Conservation (phyloP, 2,113 vertebrate species). For the Calonectris borealis region DNA sequence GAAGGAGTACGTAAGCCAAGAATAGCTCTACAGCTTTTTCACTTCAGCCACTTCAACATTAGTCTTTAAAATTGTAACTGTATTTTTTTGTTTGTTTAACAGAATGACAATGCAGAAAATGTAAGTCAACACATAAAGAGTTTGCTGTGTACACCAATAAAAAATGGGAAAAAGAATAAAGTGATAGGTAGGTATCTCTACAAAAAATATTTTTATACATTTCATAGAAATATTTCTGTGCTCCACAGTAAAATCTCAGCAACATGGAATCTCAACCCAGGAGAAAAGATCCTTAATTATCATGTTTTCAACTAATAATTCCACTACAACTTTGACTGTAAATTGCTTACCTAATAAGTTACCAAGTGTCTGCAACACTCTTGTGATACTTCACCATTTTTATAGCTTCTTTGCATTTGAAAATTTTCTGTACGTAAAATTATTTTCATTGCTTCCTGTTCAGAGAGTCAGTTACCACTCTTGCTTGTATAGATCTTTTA, state of each 20-base stretch:
- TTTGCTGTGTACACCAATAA: conserved; percentile 94
- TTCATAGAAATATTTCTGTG: background rate
- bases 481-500: background rate
- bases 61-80: background rate
- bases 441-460: background rate
- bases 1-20: background rate
- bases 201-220: background rate
- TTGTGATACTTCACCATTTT: background rate
- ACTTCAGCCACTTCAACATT: background rate
- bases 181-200: conserved; percentile 87
- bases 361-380: background rate
- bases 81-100: conserved; percentile 57
- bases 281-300: background rate
- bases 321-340: background rate
- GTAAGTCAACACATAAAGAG: conserved; percentile 80
- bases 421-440: background rate
- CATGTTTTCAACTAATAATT: background rate
- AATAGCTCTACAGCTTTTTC: background rate
- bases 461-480: background rate
- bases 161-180: conserved; percentile 97
- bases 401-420: background rate
- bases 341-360: background rate
- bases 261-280: background rate
- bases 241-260: background rate
- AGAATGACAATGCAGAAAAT: conserved; percentile 85